These are phyloP conservation scores for Calephelis virginiensis DNA, from an alignment of 1,140 invertebrate genomes.

Conservation along the genomic window DNA sequence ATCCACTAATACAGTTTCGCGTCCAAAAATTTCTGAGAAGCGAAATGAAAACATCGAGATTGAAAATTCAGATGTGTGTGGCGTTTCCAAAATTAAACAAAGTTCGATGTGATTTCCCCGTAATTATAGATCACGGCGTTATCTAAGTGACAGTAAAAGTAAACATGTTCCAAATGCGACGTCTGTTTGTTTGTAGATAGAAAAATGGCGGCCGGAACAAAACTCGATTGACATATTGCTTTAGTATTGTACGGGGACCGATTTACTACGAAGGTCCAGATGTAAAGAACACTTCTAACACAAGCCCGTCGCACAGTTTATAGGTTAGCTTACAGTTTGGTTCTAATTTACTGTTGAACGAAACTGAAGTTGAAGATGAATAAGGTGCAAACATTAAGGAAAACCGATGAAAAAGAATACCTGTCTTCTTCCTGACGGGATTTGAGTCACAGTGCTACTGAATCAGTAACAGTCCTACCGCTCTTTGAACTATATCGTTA, in stretches of 20 bases:
- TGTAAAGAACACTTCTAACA: conserved; percentile 10
- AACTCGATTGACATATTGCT: conserved; percentile 43
- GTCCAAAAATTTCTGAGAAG: neutral
- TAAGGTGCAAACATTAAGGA: neutral
- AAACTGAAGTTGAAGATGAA: neutral
- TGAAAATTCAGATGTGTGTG: conserved; percentile 16
- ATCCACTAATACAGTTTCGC: neutral
- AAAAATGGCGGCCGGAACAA: conserved; percentile 41
- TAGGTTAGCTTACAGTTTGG: neutral
- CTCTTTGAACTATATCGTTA: no score
- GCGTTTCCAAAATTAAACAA: conserved; percentile 33
- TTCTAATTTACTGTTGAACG: no score
- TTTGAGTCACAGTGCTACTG: no score
- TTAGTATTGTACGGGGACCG: conserved; percentile 35
- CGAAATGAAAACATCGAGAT: conserved; percentile 4
- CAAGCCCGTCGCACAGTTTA: neutral
- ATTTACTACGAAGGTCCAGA: conserved; percentile 22
- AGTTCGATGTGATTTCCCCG: conserved; percentile 41
- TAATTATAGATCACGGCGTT: conserved; percentile 35
- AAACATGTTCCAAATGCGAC: conserved; percentile 42
- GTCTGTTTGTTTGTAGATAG: conserved; percentile 44
- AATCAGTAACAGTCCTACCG: no score
- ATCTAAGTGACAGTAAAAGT: conserved; percentile 40
- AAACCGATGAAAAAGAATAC: neutral
- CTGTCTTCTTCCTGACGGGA: no score